A percentile compares a stretch with the other conserved stretches of the same genome.
Conservation (phyloP, 2,888 invertebrate genomes). For the Strigamia crassipes region DNA sequence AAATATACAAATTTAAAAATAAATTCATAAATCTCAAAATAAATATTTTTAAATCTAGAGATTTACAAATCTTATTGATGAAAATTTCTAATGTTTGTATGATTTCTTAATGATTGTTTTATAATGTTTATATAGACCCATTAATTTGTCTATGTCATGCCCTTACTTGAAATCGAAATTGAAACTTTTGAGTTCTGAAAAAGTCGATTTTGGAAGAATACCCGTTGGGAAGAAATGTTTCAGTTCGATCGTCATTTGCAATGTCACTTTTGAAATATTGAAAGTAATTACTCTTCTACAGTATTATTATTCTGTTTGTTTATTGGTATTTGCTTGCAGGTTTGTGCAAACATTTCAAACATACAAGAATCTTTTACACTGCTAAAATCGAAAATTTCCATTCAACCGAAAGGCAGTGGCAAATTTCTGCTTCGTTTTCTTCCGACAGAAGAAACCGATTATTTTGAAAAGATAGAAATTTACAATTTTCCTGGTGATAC, state of each 20-base stretch:
- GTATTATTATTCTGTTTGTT: not conserved
- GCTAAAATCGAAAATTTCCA: not conserved
- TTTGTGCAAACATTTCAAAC: not conserved
- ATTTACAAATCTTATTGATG: too few relatives aligned
- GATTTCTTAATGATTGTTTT: not conserved
- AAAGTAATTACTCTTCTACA: not conserved
- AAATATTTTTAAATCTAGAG: too few relatives aligned
- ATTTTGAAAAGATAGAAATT: slow-evolving; percentile 4
- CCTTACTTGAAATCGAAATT: not conserved
- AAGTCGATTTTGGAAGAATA: not conserved
- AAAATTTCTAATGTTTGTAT: too few relatives aligned
- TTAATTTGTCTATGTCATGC: not conserved
- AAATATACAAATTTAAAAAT: too few relatives aligned
- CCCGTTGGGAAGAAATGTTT: not conserved
- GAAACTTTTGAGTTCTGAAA: not conserved
- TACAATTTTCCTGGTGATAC: not conserved
- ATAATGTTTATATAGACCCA: not conserved
- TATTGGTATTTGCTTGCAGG: not conserved
- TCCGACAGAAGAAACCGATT: not conserved
- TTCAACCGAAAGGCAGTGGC: not conserved
- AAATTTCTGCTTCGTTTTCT: not conserved
- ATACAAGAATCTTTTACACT: not conserved
- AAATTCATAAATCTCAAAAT: too few relatives aligned
- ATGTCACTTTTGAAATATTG: not conserved
- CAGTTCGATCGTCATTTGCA: not conserved